Percentiles rank a stretch among this genome's conserved stretches.
phyloP scores from a whole-genome alignment of 1,140 invertebrate genomes.

The Cyclina sinensis region DNA sequence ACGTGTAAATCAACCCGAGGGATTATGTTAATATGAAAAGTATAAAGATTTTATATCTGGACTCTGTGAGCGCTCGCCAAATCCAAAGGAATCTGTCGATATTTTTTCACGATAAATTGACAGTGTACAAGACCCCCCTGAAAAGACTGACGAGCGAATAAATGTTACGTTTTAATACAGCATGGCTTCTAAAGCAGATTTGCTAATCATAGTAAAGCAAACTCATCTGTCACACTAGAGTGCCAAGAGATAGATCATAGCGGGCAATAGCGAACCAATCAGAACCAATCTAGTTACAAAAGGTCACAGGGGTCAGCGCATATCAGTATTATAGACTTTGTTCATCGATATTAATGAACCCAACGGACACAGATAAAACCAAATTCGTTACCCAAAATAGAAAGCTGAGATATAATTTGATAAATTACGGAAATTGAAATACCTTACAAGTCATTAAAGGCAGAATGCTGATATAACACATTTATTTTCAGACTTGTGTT shows the following conservation, averaged over 20 bases:
- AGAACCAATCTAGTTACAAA: neutral
- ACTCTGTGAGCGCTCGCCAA: neutral
- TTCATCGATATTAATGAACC: neutral
- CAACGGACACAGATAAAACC: neutral
- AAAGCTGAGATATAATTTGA: neutral
- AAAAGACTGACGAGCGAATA: neutral
- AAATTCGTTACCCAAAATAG: neutral
- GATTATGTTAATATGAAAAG: conserved; percentile 10
- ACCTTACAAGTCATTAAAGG: no score
- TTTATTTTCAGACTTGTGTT: no score
- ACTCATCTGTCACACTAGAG: neutral
- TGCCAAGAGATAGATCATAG: neutral
- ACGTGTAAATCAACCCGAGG: neutral
- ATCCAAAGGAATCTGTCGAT: conserved; percentile 24
- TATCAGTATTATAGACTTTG: neutral
- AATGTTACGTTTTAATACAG: neutral
- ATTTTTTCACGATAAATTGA: conserved; percentile 8
- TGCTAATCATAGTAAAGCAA: conserved; percentile 14
- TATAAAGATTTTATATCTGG: neutral
- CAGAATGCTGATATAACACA: no score
- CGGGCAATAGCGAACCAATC: neutral
- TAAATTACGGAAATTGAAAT: neutral
- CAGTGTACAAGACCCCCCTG: conserved; percentile 19
- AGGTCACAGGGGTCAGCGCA: neutral
- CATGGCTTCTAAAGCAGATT: neutral